These are phyloP conservation scores for Aproaerema taeniolella DNA, from an alignment of 2,888 invertebrate genomes.

Conservation along the genomic window DNA sequence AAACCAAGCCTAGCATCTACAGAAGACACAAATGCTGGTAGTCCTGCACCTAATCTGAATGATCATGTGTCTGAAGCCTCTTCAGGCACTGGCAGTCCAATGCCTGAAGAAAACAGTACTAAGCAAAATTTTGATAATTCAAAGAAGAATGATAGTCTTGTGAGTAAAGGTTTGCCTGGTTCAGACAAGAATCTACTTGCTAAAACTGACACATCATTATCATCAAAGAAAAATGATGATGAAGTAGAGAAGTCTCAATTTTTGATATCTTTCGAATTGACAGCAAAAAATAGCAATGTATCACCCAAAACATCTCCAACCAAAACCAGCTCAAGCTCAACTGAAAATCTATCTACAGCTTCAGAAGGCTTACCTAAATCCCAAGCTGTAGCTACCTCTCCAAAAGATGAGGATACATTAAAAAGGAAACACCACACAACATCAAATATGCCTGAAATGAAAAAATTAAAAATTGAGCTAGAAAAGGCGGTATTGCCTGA, in stretches of 20 bases:
- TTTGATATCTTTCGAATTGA: conserved; percentile 83
- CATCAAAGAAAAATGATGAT: conserved; percentile 48
- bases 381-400: conserved; percentile 20
- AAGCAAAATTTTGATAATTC: conserved; percentile 37
- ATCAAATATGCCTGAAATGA: conserved; percentile 47
- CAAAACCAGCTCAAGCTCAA: too few species aligned
- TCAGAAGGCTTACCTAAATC: conserved; percentile 29
- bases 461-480: conserved; percentile 59
- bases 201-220: too few species aligned
- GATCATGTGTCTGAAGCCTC: conserved; percentile 63
- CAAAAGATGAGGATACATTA: conserved; percentile 45
- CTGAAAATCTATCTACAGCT: conserved; percentile 25
- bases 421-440: conserved; percentile 52
- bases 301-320: conserved; percentile 45
- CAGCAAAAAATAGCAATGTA: conserved; percentile 72
- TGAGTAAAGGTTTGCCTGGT: background rate
- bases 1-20: conserved; percentile 52
- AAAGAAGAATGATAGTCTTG: conserved; percentile 32
- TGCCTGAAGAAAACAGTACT: conserved; percentile 52
- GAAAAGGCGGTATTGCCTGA: conserved; percentile 51
- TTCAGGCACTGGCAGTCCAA: conserved; percentile 67
- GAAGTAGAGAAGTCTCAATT: conserved; percentile 85
- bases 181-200: conserved; percentile 26
- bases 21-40: conserved; percentile 55
- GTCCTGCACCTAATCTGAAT: conserved; percentile 52